Conservation (phyloP, 2,888 invertebrate species). For the Charanyca ferruginea region DNA sequence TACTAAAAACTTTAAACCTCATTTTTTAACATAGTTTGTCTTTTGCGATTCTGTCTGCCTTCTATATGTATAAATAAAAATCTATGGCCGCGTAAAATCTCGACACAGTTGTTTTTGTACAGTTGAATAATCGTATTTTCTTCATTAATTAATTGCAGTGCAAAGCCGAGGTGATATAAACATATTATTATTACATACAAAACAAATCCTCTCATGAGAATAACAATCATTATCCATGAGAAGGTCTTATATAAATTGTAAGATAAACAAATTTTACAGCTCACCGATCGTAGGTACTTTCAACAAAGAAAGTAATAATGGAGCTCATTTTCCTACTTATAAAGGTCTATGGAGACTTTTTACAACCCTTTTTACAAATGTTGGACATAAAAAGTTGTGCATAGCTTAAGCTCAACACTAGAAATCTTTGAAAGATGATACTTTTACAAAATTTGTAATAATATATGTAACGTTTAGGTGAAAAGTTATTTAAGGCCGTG, state of each 20-base stretch:
- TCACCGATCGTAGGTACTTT: constrained; percentile 15
- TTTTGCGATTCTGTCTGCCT: too few relatives aligned
- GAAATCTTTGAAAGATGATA: constrained; percentile 12
- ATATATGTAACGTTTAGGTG: constrained; percentile 3
- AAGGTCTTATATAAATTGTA: constrained; percentile 5
- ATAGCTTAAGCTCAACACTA: constrained; percentile 22
- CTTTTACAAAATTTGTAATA: constrained; percentile 24
- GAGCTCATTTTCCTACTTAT: not conserved
- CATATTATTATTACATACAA: too few relatives aligned
- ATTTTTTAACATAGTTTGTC: too few relatives aligned
- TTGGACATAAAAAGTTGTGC: constrained; percentile 6
- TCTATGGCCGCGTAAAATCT: too few relatives aligned
- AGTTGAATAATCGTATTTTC: too few relatives aligned
- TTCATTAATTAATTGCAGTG: too few relatives aligned
- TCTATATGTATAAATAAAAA: too few relatives aligned
- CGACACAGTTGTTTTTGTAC: too few relatives aligned
- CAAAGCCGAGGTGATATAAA: too few relatives aligned
- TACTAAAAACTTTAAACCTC: too few relatives aligned
- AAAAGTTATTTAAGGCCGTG: constrained; percentile 22
- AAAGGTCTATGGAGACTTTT: constrained; percentile 2
- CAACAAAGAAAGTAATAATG: constrained; percentile 16
- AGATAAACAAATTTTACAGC: not conserved
- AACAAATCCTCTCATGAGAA: not conserved
- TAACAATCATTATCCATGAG: not conserved
- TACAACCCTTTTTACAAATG: constrained; percentile 7